phyloP scores from a whole-genome alignment of 2,888 invertebrate species.

The Blera fallax region DNA sequence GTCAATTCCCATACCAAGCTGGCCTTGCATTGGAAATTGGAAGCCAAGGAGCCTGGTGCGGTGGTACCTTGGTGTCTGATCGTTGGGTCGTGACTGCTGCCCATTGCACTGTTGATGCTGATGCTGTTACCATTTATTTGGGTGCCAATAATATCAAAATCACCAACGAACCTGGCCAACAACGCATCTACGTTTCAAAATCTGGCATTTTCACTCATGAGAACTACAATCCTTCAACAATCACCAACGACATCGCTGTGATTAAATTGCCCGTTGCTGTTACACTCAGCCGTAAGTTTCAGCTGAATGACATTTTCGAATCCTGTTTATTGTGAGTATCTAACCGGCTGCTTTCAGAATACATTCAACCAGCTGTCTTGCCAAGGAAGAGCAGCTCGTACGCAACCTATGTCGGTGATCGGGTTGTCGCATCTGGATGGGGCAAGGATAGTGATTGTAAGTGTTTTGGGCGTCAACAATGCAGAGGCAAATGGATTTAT shows the following conservation, averaged over 20 bases:
- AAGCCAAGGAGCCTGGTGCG: conserved; percentile 74
- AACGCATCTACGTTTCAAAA: conserved; percentile 65
- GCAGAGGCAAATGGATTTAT: not conserved
- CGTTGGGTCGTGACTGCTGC: conserved; percentile 77
- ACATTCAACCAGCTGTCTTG: conserved; percentile 75
- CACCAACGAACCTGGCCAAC: conserved; percentile 70
- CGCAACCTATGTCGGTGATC: conserved; percentile 73
- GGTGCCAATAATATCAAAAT: conserved; percentile 73
- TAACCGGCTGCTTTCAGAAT: conserved; percentile 33
- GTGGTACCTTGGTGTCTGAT: conserved; percentile 75
- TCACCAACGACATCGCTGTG: conserved; percentile 76
- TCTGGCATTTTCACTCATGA: conserved; percentile 73
- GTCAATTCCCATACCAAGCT: conserved; percentile 74
- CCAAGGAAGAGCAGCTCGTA: conserved; percentile 73
- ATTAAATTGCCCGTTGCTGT: conserved; percentile 76
- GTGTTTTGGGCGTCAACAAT: not conserved
- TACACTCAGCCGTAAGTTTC: conserved; percentile 77
- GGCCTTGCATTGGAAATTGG: conserved; percentile 64
- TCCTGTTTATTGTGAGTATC: not conserved
- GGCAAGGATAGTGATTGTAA: conserved; percentile 76
- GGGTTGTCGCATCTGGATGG: conserved; percentile 78
- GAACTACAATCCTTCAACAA: conserved; percentile 57
- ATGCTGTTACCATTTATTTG: conserved; percentile 73
- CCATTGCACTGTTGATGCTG: conserved; percentile 73
- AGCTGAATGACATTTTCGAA: not conserved